A percentile compares a stretch with the other conserved stretches of the same genome.
phyloP scores from a whole-genome alignment of 2,888 invertebrate genomes.

The Diarsia mendica region DNA sequence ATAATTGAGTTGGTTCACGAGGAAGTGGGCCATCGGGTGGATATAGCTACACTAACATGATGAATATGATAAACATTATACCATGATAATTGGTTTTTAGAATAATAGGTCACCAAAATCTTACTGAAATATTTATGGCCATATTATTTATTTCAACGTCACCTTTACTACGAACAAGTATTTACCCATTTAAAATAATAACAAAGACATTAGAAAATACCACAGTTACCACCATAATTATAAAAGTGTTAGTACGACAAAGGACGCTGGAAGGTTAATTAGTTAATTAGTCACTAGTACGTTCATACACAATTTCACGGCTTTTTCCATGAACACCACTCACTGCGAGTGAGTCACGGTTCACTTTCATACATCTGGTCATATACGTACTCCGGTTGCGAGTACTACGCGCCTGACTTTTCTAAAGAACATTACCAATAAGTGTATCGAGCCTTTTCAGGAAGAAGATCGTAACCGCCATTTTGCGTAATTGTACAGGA shows the following conservation, averaged over 20 bases:
- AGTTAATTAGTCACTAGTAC: background rate
- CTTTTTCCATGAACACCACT: background rate
- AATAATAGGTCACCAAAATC: background rate
- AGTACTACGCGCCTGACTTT: too few species aligned
- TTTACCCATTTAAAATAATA: too few species aligned
- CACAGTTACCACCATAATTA: background rate
- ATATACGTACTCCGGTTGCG: background rate
- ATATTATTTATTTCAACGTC: too few species aligned
- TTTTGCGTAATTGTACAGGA: too few species aligned
- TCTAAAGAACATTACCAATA: background rate
- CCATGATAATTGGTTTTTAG: background rate
- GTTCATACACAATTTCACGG: background rate
- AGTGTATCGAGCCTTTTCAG: too few species aligned
- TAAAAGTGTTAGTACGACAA: background rate
- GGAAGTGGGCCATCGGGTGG: too few species aligned
- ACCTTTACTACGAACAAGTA: too few species aligned
- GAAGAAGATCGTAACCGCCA: too few species aligned
- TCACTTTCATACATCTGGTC: background rate
- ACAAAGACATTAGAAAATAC: constrained; percentile 4
- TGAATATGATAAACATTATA: background rate
- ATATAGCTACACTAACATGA: too few species aligned
- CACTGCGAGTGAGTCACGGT: background rate
- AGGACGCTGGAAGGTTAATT: background rate
- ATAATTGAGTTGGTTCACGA: too few species aligned
- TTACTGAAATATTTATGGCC: too few species aligned